Conservation (phyloP, 2,113 vertebrate genomes). For the Pygoscelis adeliae region DNA sequence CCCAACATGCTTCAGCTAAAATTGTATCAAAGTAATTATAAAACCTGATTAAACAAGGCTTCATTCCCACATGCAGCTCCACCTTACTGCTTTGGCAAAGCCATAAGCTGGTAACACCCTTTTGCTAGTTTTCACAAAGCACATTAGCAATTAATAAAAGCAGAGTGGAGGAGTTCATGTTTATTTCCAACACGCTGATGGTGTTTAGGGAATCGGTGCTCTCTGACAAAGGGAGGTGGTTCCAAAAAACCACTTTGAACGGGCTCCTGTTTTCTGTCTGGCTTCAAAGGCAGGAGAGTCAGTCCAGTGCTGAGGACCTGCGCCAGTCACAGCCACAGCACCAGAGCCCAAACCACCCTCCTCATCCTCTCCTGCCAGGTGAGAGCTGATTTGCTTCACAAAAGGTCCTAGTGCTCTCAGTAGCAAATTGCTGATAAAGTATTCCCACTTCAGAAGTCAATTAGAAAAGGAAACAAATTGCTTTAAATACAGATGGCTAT, state of each 20-base stretch:
- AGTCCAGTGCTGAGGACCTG: not conserved
- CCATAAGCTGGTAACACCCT: conserved; percentile 56
- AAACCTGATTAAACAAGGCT: conserved; percentile 72
- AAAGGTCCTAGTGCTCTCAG: not conserved
- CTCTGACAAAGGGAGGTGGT: not conserved
- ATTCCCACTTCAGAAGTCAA: not conserved
- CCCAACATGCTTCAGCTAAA: conserved; percentile 68
- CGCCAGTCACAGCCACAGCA: accelerated
- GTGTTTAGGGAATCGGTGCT: not conserved
- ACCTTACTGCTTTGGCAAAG: conserved; percentile 71
- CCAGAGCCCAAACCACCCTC: not conserved
- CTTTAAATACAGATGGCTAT: not conserved
- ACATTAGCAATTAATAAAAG: not conserved
- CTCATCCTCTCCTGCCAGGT: not conserved
- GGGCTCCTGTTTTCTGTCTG: not conserved
- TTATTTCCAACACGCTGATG: not conserved
- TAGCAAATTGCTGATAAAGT: not conserved
- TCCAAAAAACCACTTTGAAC: not conserved
- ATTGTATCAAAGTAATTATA: conserved; percentile 60
- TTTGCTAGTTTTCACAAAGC: conserved; percentile 3
- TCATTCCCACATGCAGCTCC: conserved; percentile 71
- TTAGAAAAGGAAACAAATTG: not conserved
- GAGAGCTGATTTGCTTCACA: not conserved
- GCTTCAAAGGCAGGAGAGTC: not conserved
- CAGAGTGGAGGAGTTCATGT: not conserved